Evolutionary conservation across 2,113 vertebrate genomes (phyloP).

Genomic region (Illadopsis cleaveri): DNA sequence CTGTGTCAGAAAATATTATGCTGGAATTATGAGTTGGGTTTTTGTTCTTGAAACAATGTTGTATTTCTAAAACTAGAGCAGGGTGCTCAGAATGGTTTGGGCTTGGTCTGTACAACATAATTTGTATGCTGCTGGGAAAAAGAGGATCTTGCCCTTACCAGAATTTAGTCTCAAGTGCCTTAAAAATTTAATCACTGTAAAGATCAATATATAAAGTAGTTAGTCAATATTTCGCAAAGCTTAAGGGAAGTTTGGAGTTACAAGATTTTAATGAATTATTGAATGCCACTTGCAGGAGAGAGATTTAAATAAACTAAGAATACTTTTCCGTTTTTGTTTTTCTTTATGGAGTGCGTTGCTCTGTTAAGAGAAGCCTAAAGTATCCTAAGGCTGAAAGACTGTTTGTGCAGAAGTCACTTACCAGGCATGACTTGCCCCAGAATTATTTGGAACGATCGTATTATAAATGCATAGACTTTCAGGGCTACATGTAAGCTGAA

Average conservation of each 20-base stretch:
- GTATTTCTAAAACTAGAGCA: not conserved
- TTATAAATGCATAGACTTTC: constrained; percentile 87
- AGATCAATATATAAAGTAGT: constrained; percentile 57
- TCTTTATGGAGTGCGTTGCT: not conserved
- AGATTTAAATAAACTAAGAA: constrained; percentile 65
- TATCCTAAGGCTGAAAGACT: constrained; percentile 54
- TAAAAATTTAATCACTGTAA: constrained; percentile 61
- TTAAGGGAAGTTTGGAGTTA: constrained; percentile 63
- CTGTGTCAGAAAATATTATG: not conserved
- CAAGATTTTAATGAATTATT: constrained; percentile 76
- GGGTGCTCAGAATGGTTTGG: not conserved
- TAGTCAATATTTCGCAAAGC: constrained; percentile 56
- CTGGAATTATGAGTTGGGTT: not conserved
- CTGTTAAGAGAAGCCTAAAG: not conserved
- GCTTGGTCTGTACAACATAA: not conserved
- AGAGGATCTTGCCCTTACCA: not conserved
- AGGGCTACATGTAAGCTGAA: constrained; percentile 80
- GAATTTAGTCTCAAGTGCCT: constrained; percentile 23
- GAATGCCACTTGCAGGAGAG: constrained; percentile 49
- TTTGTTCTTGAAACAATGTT: not conserved
- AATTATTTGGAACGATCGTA: constrained; percentile 82
- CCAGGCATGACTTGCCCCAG: constrained; percentile 78
- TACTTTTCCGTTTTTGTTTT: not conserved
- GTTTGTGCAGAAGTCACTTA: constrained; percentile 88
- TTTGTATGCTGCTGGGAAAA: constrained; percentile 1